Conservation (phyloP, 2,113 vertebrate species). For the Eclectus roratus region DNA sequence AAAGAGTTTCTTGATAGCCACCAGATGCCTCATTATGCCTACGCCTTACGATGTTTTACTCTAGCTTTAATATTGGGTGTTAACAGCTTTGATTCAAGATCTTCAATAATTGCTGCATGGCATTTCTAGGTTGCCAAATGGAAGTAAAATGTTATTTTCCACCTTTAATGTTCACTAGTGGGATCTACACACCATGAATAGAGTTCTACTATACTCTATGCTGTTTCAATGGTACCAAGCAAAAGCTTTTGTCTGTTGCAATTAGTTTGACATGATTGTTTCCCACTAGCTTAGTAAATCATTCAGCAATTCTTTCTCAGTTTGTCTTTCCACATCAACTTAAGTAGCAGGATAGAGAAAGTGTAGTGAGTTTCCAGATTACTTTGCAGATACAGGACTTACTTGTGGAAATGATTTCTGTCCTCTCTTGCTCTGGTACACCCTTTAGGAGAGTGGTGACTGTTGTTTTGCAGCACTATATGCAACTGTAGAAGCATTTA, state of each 20-base stretch:
- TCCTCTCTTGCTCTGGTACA: not conserved
- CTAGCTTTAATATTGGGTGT: not conserved
- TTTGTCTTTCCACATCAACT: not conserved
- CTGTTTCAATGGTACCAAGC: fast-evolving
- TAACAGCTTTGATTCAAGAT: not conserved
- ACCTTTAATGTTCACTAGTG: not conserved
- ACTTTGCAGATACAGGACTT: not conserved
- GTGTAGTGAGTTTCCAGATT: not conserved
- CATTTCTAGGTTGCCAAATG: not conserved
- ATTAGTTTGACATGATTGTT: not conserved
- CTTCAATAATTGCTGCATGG: not conserved
- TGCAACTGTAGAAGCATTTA: not conserved
- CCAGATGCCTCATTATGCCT: not conserved
- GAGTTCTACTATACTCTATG: not conserved
- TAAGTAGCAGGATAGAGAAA: not conserved
- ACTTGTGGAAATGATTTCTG: not conserved
- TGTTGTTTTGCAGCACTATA: not conserved
- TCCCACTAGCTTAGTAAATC: not conserved
- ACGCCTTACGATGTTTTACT: not conserved
- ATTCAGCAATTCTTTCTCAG: not conserved
- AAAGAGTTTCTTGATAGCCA: not conserved
- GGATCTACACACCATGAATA: not conserved
- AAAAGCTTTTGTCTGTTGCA: not conserved
- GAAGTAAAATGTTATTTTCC: not conserved
- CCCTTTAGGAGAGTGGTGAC: not conserved